Evolutionary conservation across 1,140 invertebrate species (phyloP), one percentile per base, ranked within the genome.

Genomic region (Fopius arisanus): DNA sequence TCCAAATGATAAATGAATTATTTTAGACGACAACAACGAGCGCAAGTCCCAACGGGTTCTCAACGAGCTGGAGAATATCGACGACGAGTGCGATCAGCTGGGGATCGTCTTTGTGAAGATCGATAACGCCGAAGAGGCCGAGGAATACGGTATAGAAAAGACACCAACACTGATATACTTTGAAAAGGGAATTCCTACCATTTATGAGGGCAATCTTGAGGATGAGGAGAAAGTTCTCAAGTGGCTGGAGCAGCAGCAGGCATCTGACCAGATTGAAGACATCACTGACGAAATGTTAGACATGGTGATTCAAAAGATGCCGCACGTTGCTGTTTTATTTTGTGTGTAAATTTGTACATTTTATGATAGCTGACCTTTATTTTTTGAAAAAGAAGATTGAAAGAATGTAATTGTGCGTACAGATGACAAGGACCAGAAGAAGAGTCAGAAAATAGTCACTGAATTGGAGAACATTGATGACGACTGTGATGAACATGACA

Each of bases 391-490:
- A n/a, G n/a, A n/a, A n/a, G n/a, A n/a, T n/a, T n/a, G n/a, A n/a
- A n/a, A n/a, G n/a, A n/a, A n/a, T n/a, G n/a, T n/a, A n/a, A n/a
- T n/a, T n/a, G n/a, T n/a, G n/a, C n/a, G n/a, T n/a, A n/a, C 86
- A 97, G 96, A 97, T 89, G 95, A 97, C 84, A 96, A 96, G 88
- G 93, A 96, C 79, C 94, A 96, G 80, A 94, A 96, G 84, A 96
- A 96, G 84, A 96, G 95, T 83, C 92, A 96, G 85, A 96, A 96
- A 86, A 91, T 97, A 66, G 88, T 98, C 54, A 86, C 90, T 31
- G 96, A 97, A 87, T 87, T 98, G 78, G 96, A 97, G 89, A 97
- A 96, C 81, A 97, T 98, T 78, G 96, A 97, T 82, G 96, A 97
- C 84, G 96, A 97, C 83, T 96, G 95, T 86, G 96, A 97, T 87